phyloP scores from a whole-genome alignment of 2,113 vertebrate species.

The Aplodontia rufa region DNA sequence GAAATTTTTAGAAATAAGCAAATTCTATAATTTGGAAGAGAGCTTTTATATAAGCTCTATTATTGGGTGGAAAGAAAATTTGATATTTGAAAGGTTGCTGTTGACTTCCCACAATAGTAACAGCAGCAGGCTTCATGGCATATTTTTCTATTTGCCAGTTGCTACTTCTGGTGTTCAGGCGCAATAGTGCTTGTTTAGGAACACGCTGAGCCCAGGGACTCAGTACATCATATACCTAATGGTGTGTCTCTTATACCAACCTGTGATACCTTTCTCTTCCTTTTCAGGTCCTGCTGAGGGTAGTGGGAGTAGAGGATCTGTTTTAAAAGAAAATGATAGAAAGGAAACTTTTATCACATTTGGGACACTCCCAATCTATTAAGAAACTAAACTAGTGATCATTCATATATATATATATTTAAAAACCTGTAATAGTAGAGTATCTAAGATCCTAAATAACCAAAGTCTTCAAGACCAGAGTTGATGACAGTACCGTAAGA shows the following conservation, averaged over 20 bases:
- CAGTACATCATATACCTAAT: neutral
- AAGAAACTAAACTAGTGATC: neutral
- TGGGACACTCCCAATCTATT: neutral
- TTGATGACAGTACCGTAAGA: neutral
- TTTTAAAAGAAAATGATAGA: neutral
- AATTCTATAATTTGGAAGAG: neutral
- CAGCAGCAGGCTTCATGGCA: neutral
- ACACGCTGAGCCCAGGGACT: neutral
- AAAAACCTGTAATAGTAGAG: neutral
- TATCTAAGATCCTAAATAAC: neutral
- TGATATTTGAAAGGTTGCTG: neutral
- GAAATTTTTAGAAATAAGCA: constrained; percentile 44
- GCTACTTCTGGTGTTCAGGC: neutral
- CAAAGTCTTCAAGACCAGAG: neutral
- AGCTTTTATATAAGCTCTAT: neutral
- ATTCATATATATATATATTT: neutral
- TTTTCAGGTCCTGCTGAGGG: neutral
- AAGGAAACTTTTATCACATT: neutral
- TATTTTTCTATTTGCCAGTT: neutral
- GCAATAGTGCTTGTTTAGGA: neutral
- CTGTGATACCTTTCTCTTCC: neutral
- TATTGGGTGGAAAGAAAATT: neutral
- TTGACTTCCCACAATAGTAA: neutral
- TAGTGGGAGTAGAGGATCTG: neutral
- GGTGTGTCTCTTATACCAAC: neutral